Conservation (phyloP, 2,113 vertebrate genomes). For the Noctilio leporinus region DNA sequence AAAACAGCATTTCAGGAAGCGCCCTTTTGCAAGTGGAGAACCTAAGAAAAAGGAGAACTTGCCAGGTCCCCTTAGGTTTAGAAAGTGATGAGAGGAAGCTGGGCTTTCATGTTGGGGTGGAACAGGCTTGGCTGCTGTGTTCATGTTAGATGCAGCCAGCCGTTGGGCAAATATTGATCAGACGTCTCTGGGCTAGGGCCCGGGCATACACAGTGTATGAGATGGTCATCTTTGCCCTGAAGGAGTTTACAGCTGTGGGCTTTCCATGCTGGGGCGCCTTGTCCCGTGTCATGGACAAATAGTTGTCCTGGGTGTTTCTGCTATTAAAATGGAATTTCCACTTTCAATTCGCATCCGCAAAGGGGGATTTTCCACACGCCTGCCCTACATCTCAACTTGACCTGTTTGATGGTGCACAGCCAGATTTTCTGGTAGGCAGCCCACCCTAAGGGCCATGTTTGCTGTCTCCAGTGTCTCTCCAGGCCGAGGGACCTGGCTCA, state of each 20-base stretch:
- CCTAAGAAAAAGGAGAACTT: not conserved
- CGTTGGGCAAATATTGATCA: not conserved
- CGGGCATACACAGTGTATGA: not conserved
- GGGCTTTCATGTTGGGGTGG: not conserved
- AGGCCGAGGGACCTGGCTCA: not conserved
- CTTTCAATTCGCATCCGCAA: not conserved
- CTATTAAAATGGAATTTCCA: not conserved
- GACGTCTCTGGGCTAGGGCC: not conserved
- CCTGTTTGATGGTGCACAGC: not conserved
- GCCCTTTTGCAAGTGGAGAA: not conserved
- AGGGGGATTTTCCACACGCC: not conserved
- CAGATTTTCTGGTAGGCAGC: not conserved
- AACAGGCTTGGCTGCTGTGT: not conserved
- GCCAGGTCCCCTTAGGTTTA: not conserved
- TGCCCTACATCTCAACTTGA: not conserved
- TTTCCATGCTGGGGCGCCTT: not conserved
- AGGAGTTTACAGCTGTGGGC: not conserved
- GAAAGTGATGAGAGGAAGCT: not conserved
- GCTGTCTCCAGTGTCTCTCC: not conserved
- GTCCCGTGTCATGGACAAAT: not conserved
- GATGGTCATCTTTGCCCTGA: not conserved
- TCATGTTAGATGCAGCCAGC: not conserved
- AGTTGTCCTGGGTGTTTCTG: not conserved
- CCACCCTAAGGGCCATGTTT: not conserved
- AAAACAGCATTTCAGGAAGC: not conserved